Conservation (phyloP, 2,113 vertebrate species). For the Spea multiplicata region DNA sequence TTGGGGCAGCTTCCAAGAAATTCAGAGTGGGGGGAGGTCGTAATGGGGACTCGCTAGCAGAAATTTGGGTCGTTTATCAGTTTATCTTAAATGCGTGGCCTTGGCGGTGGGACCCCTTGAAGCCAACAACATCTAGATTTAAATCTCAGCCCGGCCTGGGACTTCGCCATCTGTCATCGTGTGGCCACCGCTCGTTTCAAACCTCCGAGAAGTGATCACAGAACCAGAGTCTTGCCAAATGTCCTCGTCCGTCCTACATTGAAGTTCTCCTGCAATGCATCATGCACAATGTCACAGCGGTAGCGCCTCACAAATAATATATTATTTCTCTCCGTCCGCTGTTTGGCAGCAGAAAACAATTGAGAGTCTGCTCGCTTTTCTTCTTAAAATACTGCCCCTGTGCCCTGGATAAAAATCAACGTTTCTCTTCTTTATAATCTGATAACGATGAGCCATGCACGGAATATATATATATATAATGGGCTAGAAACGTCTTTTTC, state of each 20-base stretch:
- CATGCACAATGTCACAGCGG: slow-evolving; percentile 30
- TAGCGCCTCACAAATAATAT: slow-evolving; percentile 22
- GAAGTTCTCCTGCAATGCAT: slow-evolving; percentile 24
- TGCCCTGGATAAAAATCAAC: slow-evolving; percentile 24
- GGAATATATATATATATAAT: neutral
- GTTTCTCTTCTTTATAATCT: slow-evolving; percentile 1
- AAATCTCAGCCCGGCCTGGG: slow-evolving; percentile 3
- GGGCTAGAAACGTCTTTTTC: neutral
- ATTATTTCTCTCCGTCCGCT: slow-evolving; percentile 42
- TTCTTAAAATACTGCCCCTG: neutral
- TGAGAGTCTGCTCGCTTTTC: slow-evolving; percentile 5
- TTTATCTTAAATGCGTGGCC: no score
- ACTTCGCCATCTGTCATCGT: slow-evolving; percentile 24
- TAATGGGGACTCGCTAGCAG: no score
- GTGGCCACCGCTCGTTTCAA: slow-evolving; percentile 6
- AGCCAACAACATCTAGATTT: slow-evolving; percentile 15
- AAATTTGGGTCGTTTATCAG: no score
- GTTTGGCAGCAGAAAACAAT: slow-evolving; percentile 39
- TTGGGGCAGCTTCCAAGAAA: no score
- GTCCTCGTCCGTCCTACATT: slow-evolving; percentile 28
- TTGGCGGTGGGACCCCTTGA: neutral
- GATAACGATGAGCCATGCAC: slow-evolving; percentile 11
- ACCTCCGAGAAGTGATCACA: slow-evolving; percentile 14
- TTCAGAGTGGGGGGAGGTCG: no score
- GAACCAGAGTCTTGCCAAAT: neutral